Percentiles rank a stretch among this genome's conserved stretches.
These are phyloP conservation scores for Drosophila bipectinata DNA, from an alignment of 1,140 invertebrate genomes.

Conservation along the genomic window DNA sequence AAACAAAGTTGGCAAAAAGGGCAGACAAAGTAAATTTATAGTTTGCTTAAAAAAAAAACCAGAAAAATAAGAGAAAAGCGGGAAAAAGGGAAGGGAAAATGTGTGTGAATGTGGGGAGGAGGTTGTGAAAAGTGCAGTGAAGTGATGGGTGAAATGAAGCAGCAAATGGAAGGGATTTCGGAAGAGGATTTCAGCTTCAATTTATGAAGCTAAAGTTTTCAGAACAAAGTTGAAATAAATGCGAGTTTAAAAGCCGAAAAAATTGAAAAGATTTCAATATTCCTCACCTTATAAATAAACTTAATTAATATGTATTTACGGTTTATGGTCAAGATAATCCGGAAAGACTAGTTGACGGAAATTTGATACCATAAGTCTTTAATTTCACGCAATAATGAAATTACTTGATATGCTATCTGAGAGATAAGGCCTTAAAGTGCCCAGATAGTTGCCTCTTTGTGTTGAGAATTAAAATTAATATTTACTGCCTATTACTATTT, in stretches of 20 bases:
- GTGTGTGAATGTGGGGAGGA: conserved; percentile 15
- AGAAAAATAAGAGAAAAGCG: background rate
- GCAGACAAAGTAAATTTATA: conserved; percentile 48
- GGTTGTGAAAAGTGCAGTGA: conserved; percentile 3
- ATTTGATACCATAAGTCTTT: conserved; percentile 11
- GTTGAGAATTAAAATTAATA: background rate
- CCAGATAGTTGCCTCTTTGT: conserved; percentile 11
- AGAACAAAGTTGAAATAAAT: conserved; percentile 29
- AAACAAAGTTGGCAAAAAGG: conserved; percentile 58
- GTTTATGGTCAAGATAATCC: conserved; percentile 4
- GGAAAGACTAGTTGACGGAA: conserved; percentile 17
- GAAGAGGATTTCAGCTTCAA: conserved; percentile 48
- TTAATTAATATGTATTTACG: background rate
- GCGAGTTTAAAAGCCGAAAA: conserved; percentile 14
- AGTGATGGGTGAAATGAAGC: conserved; percentile 54
- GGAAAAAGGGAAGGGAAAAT: conserved; percentile 26
- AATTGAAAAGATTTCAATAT: too few species aligned
- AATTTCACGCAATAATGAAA: conserved; percentile 25
- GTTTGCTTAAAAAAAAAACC: conserved; percentile 30
- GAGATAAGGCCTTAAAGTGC: conserved; percentile 14
- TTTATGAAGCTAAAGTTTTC: conserved; percentile 36
- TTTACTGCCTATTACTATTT: background rate
- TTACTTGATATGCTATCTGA: conserved; percentile 32
- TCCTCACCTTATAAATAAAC: background rate
- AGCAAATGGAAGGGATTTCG: conserved; percentile 41